These are phyloP conservation scores for Elymnias hypermnestra DNA, from an alignment of 1,140 invertebrate genomes.

Conservation along the genomic window DNA sequence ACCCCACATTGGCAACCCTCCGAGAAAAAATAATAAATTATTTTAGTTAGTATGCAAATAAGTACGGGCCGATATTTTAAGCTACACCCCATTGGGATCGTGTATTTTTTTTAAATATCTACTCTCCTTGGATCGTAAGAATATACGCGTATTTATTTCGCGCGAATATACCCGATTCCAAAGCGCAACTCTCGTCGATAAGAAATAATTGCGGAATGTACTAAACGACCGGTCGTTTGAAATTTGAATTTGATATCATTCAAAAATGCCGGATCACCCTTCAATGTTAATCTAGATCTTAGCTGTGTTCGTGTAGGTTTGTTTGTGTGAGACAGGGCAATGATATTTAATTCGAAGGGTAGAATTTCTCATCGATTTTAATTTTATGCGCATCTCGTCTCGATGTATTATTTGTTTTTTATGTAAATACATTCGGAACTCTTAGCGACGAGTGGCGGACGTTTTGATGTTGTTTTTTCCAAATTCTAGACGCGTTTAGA, in stretches of 20 bases:
- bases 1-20: slow-evolving; percentile 61
- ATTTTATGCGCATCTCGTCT: slow-evolving; percentile 73
- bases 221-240: neutral
- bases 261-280: slow-evolving; percentile 28
- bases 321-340: slow-evolving; percentile 50
- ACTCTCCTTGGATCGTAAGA: slow-evolving; percentile 46
- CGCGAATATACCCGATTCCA: neutral
- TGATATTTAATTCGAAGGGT: slow-evolving; percentile 74
- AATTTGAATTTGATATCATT: slow-evolving; percentile 12
- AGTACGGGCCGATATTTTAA: slow-evolving; percentile 68
- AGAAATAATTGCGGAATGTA: slow-evolving; percentile 12
- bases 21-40: slow-evolving; percentile 74
- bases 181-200: slow-evolving; percentile 1
- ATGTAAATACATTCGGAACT: slow-evolving; percentile 67
- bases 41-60: slow-evolving; percentile 76
- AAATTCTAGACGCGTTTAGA: slow-evolving; percentile 31
- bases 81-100: slow-evolving; percentile 61
- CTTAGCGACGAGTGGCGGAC: slow-evolving; percentile 52
- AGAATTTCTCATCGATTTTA: slow-evolving; percentile 72
- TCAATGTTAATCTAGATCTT: slow-evolving; percentile 56
- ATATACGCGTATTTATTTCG: slow-evolving; percentile 15
- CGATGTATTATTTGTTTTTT: slow-evolving; percentile 69
- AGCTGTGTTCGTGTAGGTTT: slow-evolving; percentile 32
- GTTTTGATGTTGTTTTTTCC: slow-evolving; percentile 41
- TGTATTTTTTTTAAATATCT: slow-evolving; percentile 50